Conservation (phyloP, 1,140 invertebrate species). For the Ceratoteleas bidentatus region DNA sequence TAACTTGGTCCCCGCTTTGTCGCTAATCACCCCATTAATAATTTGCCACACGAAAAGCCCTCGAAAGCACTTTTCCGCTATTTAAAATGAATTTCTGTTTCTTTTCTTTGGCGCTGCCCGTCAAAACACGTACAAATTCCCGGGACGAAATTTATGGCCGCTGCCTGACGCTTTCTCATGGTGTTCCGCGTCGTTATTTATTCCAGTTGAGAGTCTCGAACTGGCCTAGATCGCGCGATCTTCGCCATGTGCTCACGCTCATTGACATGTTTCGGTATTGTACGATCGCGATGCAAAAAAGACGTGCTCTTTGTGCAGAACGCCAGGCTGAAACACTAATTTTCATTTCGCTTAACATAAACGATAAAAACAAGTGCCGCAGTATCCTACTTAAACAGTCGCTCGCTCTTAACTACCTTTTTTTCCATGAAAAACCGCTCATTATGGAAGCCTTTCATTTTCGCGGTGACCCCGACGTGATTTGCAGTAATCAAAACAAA, state of each 20-base stretch:
- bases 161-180: slow-evolving; percentile 41
- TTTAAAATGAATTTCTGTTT: slow-evolving; percentile 47
- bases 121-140: slow-evolving; percentile 54
- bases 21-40: slow-evolving; percentile 45
- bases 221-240: slow-evolving; percentile 51
- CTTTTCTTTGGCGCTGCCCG: slow-evolving; percentile 35
- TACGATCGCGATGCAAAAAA: slow-evolving; percentile 2
- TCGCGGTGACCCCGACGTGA: too few relatives aligned
- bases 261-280: slow-evolving; percentile 17
- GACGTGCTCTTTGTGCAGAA: neutral
- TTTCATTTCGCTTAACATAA: neutral
- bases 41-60: slow-evolving; percentile 24
- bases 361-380: too few relatives aligned
- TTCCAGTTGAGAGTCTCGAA: slow-evolving; percentile 39
- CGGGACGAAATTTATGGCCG: slow-evolving; percentile 31
- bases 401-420: too few relatives aligned
- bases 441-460: too few relatives aligned
- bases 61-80: slow-evolving; percentile 22
- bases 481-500: neutral
- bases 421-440: too few relatives aligned
- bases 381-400: too few relatives aligned
- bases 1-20: neutral
- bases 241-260: slow-evolving; percentile 34
- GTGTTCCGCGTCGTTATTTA: slow-evolving; percentile 54
- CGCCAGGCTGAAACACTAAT: neutral